A percentile compares a stretch with the other conserved stretches of the same genome.
phyloP scores from a whole-genome alignment of 1,140 invertebrate species.

The Nautilus pompilius region DNA sequence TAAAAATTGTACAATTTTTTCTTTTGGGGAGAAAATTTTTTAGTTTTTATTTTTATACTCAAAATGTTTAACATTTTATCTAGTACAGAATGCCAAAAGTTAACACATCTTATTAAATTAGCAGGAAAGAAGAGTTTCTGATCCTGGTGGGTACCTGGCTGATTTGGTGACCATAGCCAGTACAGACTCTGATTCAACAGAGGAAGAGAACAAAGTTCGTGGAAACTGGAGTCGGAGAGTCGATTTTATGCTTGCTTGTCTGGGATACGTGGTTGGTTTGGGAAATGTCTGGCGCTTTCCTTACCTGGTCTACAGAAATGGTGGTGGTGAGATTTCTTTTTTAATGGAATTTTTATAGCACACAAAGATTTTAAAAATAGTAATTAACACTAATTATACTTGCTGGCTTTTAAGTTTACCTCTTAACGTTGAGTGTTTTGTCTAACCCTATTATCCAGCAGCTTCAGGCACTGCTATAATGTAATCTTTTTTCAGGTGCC shows the following conservation, averaged over 20 bases:
- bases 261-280: conserved; percentile 62
- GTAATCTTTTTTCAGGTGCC: conserved; percentile 55
- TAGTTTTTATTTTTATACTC: no score
- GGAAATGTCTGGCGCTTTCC: conserved; percentile 95
- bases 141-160: conserved; percentile 33
- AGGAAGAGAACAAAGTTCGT: conserved; percentile 33
- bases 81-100: no score
- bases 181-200: conserved; percentile 17
- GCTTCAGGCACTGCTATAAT: no score
- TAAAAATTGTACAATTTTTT: no score
- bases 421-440: neutral
- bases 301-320: conserved; percentile 90
- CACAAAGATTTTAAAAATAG: no score
- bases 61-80: no score
- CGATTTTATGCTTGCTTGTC: conserved; percentile 58
- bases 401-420: no score
- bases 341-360: no score
- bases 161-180: conserved; percentile 37
- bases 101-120: no score
- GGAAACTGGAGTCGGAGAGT: conserved; percentile 45
- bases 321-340: conserved; percentile 79
- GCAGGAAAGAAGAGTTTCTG: no score
- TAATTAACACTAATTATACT: no score
- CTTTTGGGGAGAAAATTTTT: no score
- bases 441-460: neutral